Evolutionary conservation across 2,888 invertebrate genomes (phyloP).

Genomic region (Agrilus biguttatus): DNA sequence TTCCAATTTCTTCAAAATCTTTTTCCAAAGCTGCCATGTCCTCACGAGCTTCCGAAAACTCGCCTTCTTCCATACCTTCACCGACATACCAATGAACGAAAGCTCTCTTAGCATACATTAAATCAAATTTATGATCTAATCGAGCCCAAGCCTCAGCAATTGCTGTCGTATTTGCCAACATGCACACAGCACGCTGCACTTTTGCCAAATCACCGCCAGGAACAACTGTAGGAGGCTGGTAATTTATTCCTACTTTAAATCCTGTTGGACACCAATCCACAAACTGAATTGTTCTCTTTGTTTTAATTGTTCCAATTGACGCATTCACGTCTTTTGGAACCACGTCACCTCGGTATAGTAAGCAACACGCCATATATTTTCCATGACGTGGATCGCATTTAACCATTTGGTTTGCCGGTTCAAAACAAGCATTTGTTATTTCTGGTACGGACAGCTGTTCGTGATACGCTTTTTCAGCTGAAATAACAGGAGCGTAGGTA

Average conservation of each 20-base stretch:
- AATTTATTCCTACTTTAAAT: slow-evolving; percentile 34
- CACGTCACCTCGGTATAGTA: no score
- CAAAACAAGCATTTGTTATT: no score
- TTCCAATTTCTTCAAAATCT: slow-evolving; percentile 57
- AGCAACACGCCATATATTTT: no score
- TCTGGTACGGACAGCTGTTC: no score
- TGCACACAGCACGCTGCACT: slow-evolving; percentile 49
- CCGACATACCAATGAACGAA: slow-evolving; percentile 68
- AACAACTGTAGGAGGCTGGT: slow-evolving; percentile 33
- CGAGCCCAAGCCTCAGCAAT: slow-evolving; percentile 54
- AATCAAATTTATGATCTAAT: slow-evolving; percentile 51
- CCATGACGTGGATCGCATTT: no score
- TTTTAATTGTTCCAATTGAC: no score
- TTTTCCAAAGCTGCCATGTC: slow-evolving; percentile 56
- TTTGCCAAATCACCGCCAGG: slow-evolving; percentile 40
- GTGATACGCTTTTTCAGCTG: no score
- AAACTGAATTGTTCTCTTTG: no score
- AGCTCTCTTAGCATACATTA: slow-evolving; percentile 54
- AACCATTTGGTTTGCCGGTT: no score
- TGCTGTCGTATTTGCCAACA: slow-evolving; percentile 53
- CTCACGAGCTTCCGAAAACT: slow-evolving; percentile 64
- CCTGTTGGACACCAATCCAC: no score
- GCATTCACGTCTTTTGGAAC: no score
- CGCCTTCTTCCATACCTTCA: slow-evolving; percentile 68
- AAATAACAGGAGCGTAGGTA: slow-evolving; percentile 41